These are phyloP conservation scores for Macroramphosus scolopax DNA, from an alignment of 2,797 vertebrate species.

Conservation along the genomic window DNA sequence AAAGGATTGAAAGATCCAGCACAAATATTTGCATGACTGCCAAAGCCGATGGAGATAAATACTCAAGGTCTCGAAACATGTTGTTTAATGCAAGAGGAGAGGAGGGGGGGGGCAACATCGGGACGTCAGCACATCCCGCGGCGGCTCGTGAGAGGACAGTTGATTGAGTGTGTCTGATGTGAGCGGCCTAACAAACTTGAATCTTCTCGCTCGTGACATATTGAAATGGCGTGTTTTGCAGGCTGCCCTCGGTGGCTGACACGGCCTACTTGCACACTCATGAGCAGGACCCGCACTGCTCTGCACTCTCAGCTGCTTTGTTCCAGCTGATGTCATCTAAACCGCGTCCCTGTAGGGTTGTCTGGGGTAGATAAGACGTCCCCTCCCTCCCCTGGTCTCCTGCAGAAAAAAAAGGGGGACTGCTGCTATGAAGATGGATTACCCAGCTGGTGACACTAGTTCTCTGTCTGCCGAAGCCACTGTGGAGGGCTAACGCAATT, in stretches of 20 bases:
- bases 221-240: slow-evolving; percentile 48
- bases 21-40: slow-evolving; percentile 53
- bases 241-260: slow-evolving; percentile 69
- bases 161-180: slow-evolving; percentile 37
- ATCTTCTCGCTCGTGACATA: slow-evolving; percentile 50
- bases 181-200: slow-evolving; percentile 35
- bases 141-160: slow-evolving; percentile 25
- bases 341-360: slow-evolving; percentile 77
- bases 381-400: slow-evolving; percentile 45
- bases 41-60: slow-evolving; percentile 32
- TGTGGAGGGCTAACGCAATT: slow-evolving; percentile 77
- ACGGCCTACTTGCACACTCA: slow-evolving; percentile 74
- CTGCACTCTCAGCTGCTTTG: slow-evolving; percentile 83
- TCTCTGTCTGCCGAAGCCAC: slow-evolving; percentile 66
- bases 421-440: slow-evolving; percentile 83
- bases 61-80: slow-evolving; percentile 26
- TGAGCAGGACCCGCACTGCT: slow-evolving; percentile 75
- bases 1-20: slow-evolving; percentile 26
- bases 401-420: slow-evolving; percentile 60
- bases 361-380: slow-evolving; percentile 76
- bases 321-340: slow-evolving; percentile 86
- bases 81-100: slow-evolving; percentile 14
- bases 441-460: slow-evolving; percentile 74
- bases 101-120: slow-evolving; percentile 10
- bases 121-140: slow-evolving; percentile 28